Evolutionary conservation across 2,888 invertebrate genomes (phyloP), one percentile per base, ranked within the genome.

Genomic region (Nomada lathburiana): DNA sequence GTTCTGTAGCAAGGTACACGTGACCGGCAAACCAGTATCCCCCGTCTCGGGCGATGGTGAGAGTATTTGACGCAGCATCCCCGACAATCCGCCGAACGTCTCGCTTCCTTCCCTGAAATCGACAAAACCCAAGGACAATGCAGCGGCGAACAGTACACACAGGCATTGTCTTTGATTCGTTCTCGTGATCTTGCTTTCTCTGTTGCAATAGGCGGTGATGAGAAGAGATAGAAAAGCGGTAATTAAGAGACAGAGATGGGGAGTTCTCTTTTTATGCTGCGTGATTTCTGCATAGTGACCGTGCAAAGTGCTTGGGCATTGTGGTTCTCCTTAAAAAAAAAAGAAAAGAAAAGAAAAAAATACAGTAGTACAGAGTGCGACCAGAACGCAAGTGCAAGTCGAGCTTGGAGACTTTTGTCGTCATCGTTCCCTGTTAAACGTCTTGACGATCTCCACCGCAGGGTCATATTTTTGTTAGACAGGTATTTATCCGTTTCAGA

Each of bases 21-120:
- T 76, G 85, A 86, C 60, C 26, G 85, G 63, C 59, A 89, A 81
- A 73, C 86, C 86, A 59, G 83, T 76, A 47, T 93, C 93, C 23
- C 89, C 91, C 77, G 89, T 91, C 87, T 93, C 93, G 74, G 93
- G 92, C 70, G 93, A 92, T 26, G 94, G 94, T 72, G 94, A 94
- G 26, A 94, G 90, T 80, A 94, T 94, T 82, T 94, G 94, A 70
- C 94, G 93, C 83, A 94, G 92, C 94, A 94, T 94, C 84, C 94
- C 94, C 47, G 94, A 94, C 73, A 94, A 91, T 88, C 93, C 94
- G 72, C 94, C 94, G 77, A 94, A 93, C 70, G 91, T 92, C 82
- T 93, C 94, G 81, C 90, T 89, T 82, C 72, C 86, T 77, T 93
- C 93, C 91, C 93, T 93, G 93, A 88, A 93, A 93, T 91, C 89